phyloP scores from a whole-genome alignment of 2,888 invertebrate genomes.

The Ochropleura leucogaster region DNA sequence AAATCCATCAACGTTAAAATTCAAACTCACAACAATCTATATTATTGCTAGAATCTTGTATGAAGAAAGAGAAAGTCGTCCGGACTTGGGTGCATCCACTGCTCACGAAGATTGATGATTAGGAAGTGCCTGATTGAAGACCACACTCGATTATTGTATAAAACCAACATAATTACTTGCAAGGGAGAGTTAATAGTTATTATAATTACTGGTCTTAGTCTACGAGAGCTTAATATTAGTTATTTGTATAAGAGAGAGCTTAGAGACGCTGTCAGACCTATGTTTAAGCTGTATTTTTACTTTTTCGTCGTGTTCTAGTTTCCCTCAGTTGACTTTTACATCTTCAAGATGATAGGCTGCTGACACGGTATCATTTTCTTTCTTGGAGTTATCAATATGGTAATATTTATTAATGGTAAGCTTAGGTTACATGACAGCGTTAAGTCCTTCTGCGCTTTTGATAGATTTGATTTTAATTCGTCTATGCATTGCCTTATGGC shows the following conservation, averaged over 20 bases:
- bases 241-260: constrained; percentile 59
- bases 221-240: constrained; percentile 42
- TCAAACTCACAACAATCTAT: constrained; percentile 44
- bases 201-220: constrained; percentile 59
- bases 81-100: constrained; percentile 54
- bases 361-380: constrained; percentile 56
- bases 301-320: constrained; percentile 48
- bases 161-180: constrained; percentile 66
- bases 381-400: constrained; percentile 46
- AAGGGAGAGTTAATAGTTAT: constrained; percentile 63
- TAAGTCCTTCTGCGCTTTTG: background rate
- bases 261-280: constrained; percentile 39
- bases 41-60: constrained; percentile 43
- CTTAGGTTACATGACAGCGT: constrained; percentile 28
- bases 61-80: constrained; percentile 70
- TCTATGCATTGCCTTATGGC: background rate
- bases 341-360: constrained; percentile 52
- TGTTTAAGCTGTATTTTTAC: constrained; percentile 54
- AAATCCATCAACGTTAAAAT: constrained; percentile 51
- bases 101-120: constrained; percentile 69
- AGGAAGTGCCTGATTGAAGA: constrained; percentile 70
- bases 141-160: constrained; percentile 63
- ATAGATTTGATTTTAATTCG: constrained; percentile 5
- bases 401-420: constrained; percentile 44
- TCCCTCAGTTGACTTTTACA: constrained; percentile 54